These are phyloP conservation scores for Drosophila ustulata DNA, from an alignment of 2,888 invertebrate species.

Conservation along the genomic window DNA sequence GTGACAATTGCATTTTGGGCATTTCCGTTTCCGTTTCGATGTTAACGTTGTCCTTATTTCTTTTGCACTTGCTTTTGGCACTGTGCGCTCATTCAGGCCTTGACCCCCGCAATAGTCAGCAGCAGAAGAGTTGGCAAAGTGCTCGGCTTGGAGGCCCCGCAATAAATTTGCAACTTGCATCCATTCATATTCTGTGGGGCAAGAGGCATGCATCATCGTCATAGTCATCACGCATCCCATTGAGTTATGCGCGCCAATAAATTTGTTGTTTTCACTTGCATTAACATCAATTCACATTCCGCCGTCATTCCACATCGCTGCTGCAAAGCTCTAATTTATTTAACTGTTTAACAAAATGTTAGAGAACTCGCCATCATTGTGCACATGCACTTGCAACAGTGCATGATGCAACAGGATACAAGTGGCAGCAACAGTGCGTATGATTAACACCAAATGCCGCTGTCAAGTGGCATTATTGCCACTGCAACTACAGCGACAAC, in stretches of 20 bases:
- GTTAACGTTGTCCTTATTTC: constrained; percentile 32
- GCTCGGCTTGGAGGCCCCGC: constrained; percentile 7
- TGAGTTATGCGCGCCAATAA: constrained; percentile 74
- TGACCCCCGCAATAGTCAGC: constrained; percentile 32
- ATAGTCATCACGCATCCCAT: constrained; percentile 42
- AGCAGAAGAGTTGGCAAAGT: background rate
- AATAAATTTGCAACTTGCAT: constrained; percentile 66
- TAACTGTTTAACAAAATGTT: constrained; percentile 32
- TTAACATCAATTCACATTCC: constrained; percentile 37
- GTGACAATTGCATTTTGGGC: constrained; percentile 67
- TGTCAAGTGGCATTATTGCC: constrained; percentile 50
- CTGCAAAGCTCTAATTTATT: constrained; percentile 25
- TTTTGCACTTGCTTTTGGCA: constrained; percentile 51
- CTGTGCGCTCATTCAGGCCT: constrained; percentile 30
- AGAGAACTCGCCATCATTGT: constrained; percentile 13
- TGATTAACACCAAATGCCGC: constrained; percentile 63
- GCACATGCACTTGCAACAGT: constrained; percentile 26
- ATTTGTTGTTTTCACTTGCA: constrained; percentile 58
- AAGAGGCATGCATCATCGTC: constrained; percentile 66
- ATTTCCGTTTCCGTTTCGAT: constrained; percentile 53
- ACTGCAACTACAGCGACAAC: background rate
- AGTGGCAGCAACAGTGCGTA: constrained; percentile 64
- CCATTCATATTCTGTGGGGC: constrained; percentile 53
- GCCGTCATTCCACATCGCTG: constrained; percentile 5
- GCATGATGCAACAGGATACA: constrained; percentile 39